Conservation (phyloP, 2,797 vertebrate genomes). For the Lithobates sylvaticus region DNA sequence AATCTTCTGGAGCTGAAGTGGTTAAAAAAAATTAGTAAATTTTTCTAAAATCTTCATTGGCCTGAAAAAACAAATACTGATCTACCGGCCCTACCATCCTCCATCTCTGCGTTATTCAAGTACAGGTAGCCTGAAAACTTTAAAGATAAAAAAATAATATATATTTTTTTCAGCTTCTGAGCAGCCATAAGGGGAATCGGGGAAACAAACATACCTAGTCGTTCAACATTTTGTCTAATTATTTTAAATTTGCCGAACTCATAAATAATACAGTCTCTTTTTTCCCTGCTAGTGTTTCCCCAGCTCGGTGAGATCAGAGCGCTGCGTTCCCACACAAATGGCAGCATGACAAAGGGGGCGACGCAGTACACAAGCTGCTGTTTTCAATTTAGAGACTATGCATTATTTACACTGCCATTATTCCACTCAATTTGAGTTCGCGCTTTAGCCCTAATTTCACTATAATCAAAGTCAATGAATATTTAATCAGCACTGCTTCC, state of each 20-base stretch:
- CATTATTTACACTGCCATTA: slow-evolving; percentile 90
- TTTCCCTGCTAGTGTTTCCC: slow-evolving; percentile 47
- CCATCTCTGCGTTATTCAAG: neutral
- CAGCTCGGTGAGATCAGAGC: slow-evolving; percentile 73
- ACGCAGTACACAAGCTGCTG: slow-evolving; percentile 77
- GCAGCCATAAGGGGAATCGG: slow-evolving; percentile 9
- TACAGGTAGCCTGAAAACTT: neutral
- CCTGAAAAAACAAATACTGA: too few relatives aligned
- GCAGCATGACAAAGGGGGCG: slow-evolving; percentile 75
- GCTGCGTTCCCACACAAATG: slow-evolving; percentile 81
- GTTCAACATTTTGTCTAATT: slow-evolving; percentile 23
- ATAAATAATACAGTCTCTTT: slow-evolving; percentile 60
- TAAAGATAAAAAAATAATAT: neutral
- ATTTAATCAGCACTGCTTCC: slow-evolving; percentile 90
- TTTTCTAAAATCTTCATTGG: too few relatives aligned
- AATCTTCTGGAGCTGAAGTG: too few relatives aligned
- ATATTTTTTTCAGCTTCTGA: neutral
- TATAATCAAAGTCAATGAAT: slow-evolving; percentile 92
- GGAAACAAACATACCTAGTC: slow-evolving; percentile 15
- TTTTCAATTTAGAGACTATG: slow-evolving; percentile 89
- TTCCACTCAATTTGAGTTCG: slow-evolving; percentile 86
- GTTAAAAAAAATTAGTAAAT: too few relatives aligned
- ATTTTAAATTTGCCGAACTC: slow-evolving; percentile 29
- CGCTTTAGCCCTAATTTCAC: slow-evolving; percentile 89
- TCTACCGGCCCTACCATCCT: too few relatives aligned